Conservation (phyloP, 2,888 invertebrate species). For the Nemapogon koenigi region DNA sequence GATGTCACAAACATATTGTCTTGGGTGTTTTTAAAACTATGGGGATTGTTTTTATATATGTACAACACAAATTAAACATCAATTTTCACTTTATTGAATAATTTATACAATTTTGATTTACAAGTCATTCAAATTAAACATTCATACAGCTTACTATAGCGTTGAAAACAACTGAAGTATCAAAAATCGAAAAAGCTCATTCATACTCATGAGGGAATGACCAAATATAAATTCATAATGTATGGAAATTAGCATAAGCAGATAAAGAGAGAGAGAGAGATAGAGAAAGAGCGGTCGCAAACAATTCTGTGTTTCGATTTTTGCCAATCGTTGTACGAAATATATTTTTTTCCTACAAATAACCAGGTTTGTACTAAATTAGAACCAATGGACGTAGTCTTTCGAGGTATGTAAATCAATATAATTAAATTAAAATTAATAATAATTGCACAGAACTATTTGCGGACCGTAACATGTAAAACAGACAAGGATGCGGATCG, state of each 20-base stretch:
- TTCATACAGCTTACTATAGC: slow-evolving; percentile 32
- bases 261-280: no score
- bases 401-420: no score
- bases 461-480: neutral
- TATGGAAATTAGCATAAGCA: no score
- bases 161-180: slow-evolving; percentile 36
- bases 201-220: slow-evolving; percentile 5
- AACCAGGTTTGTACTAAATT: no score
- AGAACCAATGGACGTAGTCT: no score
- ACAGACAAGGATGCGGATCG: slow-evolving; percentile 5
- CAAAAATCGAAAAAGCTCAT: slow-evolving; percentile 33
- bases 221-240: no score
- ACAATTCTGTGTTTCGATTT: no score
- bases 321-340: no score
- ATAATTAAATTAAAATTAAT: no score
- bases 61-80: slow-evolving; percentile 37
- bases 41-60: neutral
- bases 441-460: slow-evolving; percentile 5
- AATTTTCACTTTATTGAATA: slow-evolving; percentile 48
- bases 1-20: no score
- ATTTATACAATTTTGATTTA: slow-evolving; percentile 48
- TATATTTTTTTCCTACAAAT: no score
- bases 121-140: slow-evolving; percentile 41
- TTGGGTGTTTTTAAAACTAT: neutral
- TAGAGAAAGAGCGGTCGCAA: no score